These are phyloP conservation scores for Drosophila nr. fundita DNA, from an alignment of 2,888 invertebrate species.

Conservation along the genomic window DNA sequence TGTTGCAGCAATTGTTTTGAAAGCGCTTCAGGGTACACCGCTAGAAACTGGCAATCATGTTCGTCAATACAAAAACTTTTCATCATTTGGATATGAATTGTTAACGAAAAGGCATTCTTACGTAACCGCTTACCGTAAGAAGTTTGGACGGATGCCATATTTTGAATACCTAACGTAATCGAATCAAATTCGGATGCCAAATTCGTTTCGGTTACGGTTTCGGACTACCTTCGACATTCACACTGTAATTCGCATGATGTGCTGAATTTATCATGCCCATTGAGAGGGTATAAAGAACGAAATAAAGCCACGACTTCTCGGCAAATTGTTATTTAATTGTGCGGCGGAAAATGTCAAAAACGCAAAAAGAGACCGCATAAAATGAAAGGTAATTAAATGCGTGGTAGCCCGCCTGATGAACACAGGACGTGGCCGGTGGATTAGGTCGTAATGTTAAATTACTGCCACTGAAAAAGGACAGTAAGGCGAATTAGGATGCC, in stretches of 20 bases:
- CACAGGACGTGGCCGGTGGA: conserved; percentile 27
- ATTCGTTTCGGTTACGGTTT: neutral
- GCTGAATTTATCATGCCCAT: neutral
- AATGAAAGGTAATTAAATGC: conserved; percentile 41
- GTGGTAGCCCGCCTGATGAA: neutral
- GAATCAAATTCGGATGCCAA: neutral
- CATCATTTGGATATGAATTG: too few relatives aligned
- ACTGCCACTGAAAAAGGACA: conserved; percentile 31
- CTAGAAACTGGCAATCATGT: neutral
- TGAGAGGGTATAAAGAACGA: conserved; percentile 28
- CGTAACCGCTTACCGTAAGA: too few relatives aligned
- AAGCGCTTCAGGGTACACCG: neutral
- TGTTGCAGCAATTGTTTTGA: neutral
- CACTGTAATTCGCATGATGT: neutral
- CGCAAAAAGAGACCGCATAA: conserved; percentile 19
- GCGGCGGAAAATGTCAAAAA: conserved; percentile 48
- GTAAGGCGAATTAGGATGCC: conserved; percentile 30
- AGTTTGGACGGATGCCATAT: neutral
- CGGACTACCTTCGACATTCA: neutral
- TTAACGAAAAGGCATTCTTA: too few relatives aligned
- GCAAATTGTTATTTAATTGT: conserved; percentile 75
- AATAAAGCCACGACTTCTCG: conserved; percentile 41
- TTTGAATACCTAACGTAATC: neutral
- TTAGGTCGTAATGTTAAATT: conserved; percentile 30
- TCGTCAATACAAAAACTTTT: too few relatives aligned